Conservation (phyloP, 2,797 vertebrate species). For the Neosilurus hyrtlii region DNA sequence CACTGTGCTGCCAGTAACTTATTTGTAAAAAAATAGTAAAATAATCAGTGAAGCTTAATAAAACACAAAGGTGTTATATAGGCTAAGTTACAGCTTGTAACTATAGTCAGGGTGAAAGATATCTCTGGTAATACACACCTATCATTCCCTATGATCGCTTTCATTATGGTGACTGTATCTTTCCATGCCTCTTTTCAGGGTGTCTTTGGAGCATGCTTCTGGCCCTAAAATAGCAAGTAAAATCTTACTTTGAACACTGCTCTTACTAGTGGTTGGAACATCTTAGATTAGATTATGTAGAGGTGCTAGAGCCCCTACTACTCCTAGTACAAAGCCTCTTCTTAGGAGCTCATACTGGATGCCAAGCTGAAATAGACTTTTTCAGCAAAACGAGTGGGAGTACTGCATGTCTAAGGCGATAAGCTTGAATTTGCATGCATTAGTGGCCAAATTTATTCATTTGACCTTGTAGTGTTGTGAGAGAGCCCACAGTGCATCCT, state of each 20-base stretch:
- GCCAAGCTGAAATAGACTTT: background rate
- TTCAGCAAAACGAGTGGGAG: background rate
- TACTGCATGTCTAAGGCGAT: background rate
- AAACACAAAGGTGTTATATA: background rate
- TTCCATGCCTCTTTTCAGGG: background rate
- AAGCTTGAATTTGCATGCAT: background rate
- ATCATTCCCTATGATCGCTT: background rate
- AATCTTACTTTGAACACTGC: background rate
- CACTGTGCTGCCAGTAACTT: background rate
- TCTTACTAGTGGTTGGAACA: background rate
- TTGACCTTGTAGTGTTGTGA: background rate
- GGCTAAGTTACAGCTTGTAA: background rate
- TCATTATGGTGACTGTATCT: background rate
- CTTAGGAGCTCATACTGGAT: background rate
- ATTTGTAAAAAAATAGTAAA: background rate
- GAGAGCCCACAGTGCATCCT: background rate
- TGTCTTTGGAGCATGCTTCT: background rate
- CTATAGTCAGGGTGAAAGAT: background rate
- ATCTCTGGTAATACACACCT: background rate
- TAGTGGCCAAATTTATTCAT: background rate
- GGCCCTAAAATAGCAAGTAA: background rate
- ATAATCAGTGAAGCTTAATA: background rate
- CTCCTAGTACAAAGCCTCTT: background rate
- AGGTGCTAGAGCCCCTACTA: background rate
- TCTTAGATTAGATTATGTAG: background rate